Conservation (phyloP, 2,113 vertebrate genomes). For the Tilapia sparmanii region DNA sequence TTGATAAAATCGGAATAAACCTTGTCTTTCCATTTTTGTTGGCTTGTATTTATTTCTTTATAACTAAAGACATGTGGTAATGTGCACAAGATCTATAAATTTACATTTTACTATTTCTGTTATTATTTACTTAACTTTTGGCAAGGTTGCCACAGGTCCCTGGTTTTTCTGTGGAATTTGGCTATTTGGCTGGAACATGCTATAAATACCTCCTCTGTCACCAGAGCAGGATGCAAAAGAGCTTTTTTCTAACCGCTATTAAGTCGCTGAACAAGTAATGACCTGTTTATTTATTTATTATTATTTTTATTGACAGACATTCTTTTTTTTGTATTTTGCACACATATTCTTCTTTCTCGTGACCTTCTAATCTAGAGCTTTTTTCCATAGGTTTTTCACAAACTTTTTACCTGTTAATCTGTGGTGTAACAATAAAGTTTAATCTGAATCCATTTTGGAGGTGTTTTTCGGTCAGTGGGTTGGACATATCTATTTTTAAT, state of each 20-base stretch:
- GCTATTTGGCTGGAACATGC: background rate
- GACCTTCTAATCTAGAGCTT: background rate
- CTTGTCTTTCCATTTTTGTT: background rate
- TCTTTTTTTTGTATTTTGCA: background rate
- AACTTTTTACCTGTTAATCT: background rate
- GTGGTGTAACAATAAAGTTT: background rate
- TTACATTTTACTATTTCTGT: background rate
- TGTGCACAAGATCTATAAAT: background rate
- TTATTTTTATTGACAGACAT: background rate
- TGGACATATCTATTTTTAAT: background rate
- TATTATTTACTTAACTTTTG: background rate
- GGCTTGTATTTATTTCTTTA: background rate
- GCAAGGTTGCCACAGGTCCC: background rate
- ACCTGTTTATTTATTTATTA: background rate
- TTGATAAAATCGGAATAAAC: background rate
- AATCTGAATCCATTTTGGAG: background rate
- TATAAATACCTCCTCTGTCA: background rate
- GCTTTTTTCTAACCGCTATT: background rate
- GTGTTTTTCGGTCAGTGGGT: background rate
- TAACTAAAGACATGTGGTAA: background rate
- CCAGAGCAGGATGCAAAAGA: background rate
- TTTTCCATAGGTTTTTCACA: background rate
- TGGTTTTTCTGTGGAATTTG: background rate
- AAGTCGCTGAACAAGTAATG: background rate
- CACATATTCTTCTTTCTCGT: background rate